Evolutionary conservation across 2,888 invertebrate genomes (phyloP).

Genomic region (Heliconius hortense): DNA sequence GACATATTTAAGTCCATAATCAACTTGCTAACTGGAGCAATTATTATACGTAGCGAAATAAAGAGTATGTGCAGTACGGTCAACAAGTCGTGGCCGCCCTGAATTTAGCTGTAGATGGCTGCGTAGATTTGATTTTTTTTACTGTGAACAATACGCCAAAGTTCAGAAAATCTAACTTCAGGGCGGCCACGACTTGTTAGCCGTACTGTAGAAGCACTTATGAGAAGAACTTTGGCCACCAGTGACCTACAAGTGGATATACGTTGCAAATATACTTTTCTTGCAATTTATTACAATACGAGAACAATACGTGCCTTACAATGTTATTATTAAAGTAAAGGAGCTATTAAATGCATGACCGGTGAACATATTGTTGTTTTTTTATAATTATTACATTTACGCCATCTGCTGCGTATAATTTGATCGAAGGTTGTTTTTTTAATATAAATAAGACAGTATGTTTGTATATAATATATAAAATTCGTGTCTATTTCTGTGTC

Average conservation of each 20-base stretch:
- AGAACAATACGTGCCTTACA: conserved; percentile 10
- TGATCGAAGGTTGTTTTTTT: conserved; percentile 16
- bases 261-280: neutral
- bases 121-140: too few species aligned
- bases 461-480: neutral
- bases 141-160: too few species aligned
- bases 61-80: neutral
- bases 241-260: conserved; percentile 22
- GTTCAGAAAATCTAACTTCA: too few species aligned
- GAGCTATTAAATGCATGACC: neutral
- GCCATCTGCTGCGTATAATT: conserved; percentile 8
- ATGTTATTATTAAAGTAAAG: conserved; percentile 12
- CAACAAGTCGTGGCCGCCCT: too few species aligned
- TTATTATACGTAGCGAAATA: conserved; percentile 11
- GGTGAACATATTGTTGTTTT: conserved; percentile 4
- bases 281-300: conserved; percentile 22
- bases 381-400: conserved; percentile 2
- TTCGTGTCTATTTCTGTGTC: neutral
- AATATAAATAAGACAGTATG: neutral
- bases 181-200: too few species aligned
- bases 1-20: conserved; percentile 21
- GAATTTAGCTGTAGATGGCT: too few species aligned
- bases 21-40: conserved; percentile 29
- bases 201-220: conserved; percentile 2
- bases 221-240: conserved; percentile 18